Percentiles rank a stretch among this genome's conserved stretches.
Evolutionary conservation across 2,888 invertebrate genomes (phyloP).

Genomic region (Rosalia funebris): DNA sequence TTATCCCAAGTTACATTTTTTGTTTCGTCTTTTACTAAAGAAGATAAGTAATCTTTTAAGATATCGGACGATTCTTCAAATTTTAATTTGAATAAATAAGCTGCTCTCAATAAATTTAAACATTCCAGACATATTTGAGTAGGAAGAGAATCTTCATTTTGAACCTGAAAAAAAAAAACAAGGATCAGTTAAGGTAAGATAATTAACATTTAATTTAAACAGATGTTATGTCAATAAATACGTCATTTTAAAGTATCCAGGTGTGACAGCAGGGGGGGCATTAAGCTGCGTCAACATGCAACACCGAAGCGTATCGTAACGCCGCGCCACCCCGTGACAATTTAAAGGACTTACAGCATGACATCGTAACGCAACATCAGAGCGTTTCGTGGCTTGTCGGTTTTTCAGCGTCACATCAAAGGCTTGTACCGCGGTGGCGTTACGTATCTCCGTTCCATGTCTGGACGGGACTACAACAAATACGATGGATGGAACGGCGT

Average conservation of each 20-base stretch:
- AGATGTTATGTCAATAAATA: neutral
- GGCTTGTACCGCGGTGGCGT: too few relatives aligned
- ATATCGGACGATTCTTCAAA: slow-evolving; percentile 45
- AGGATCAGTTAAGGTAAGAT: neutral
- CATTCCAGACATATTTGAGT: slow-evolving; percentile 46
- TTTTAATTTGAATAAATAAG: slow-evolving; percentile 48
- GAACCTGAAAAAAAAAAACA: slow-evolving; percentile 35
- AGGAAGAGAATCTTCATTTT: slow-evolving; percentile 40
- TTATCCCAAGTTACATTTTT: neutral
- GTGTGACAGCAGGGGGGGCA: neutral
- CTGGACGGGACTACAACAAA: too few relatives aligned
- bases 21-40: slow-evolving; percentile 33
- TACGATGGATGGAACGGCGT: too few relatives aligned
- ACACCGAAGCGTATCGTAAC: too few relatives aligned
- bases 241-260: neutral
- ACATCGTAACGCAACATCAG: too few relatives aligned
- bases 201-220: neutral
- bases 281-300: neutral
- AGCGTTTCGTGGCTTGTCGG: too few relatives aligned
- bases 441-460: too few relatives aligned
- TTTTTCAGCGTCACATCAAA: too few relatives aligned
- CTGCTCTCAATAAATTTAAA: slow-evolving; percentile 41
- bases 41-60: slow-evolving; percentile 42
- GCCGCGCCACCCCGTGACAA: too few relatives aligned
- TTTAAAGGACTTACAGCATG: too few relatives aligned